A percentile compares a stretch with the other conserved stretches of the same genome.
Evolutionary conservation across 2,797 vertebrate genomes (phyloP).

Genomic region (Pelobates cultripes): DNA sequence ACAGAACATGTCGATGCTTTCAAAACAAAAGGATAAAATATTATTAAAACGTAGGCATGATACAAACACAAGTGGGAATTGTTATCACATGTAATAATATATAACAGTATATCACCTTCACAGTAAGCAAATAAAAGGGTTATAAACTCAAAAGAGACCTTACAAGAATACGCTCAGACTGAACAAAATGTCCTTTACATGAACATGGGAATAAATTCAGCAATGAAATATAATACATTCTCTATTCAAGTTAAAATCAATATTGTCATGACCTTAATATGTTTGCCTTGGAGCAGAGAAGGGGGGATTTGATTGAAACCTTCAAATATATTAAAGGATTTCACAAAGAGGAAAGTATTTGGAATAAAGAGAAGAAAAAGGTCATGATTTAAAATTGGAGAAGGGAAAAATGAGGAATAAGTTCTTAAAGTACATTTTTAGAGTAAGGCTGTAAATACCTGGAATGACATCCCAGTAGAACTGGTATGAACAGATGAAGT

Average conservation of each 20-base stretch:
- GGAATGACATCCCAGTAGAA: too few species aligned
- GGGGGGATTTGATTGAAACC: neutral
- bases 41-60: neutral
- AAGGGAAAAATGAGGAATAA: too few species aligned
- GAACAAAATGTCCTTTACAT: neutral
- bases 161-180: neutral
- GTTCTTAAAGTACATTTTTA: too few species aligned
- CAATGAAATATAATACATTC: conserved; percentile 2
- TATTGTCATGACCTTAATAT: conserved; percentile 8
- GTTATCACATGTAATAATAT: neutral
- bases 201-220: neutral
- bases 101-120: too few species aligned
- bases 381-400: neutral
- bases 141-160: too few species aligned
- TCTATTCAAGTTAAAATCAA: neutral
- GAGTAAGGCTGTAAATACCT: too few species aligned
- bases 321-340: conserved; percentile 3
- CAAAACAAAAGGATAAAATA: too few species aligned
- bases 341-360: neutral
- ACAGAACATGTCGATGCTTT: too few species aligned
- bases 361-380: neutral
- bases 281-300: neutral
- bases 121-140: too few species aligned
- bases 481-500: too few species aligned
- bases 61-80: neutral